These are phyloP conservation scores for Blera fallax DNA, from an alignment of 2,888 invertebrate species.

Conservation along the genomic window DNA sequence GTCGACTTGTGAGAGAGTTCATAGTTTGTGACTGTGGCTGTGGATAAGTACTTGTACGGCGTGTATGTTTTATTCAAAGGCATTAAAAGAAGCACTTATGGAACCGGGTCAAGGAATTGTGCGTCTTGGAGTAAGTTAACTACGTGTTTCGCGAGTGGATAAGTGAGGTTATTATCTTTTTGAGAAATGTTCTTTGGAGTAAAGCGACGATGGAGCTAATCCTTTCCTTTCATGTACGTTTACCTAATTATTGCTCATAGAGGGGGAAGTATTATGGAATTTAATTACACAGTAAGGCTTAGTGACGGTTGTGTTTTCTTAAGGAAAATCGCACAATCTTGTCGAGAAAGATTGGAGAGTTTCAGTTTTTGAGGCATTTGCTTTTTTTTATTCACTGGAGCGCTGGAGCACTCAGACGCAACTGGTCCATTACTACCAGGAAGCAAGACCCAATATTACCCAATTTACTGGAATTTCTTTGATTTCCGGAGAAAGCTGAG, in stretches of 20 bases:
- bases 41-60: background rate
- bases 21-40: background rate
- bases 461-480: too few species aligned
- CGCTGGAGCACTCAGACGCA: too few species aligned
- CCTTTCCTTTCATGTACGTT: background rate
- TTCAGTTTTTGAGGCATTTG: too few species aligned
- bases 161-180: constrained; percentile 44
- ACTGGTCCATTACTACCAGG: too few species aligned
- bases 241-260: too few species aligned
- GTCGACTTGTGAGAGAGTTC: background rate
- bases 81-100: background rate
- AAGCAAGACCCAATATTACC: too few species aligned
- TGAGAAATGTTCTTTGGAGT: background rate
- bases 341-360: too few species aligned
- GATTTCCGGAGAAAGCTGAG: too few species aligned
- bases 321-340: too few species aligned
- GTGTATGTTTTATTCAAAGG: background rate
- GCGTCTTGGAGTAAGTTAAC: background rate
- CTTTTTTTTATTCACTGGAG: too few species aligned
- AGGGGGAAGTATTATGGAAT: background rate
- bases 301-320: too few species aligned
- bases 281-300: background rate
- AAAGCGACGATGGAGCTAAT: background rate
- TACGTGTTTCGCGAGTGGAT: constrained; percentile 31
- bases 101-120: constrained; percentile 56